Evolutionary conservation across 1,140 invertebrate species (phyloP).

Genomic region (Apis cerana): DNA sequence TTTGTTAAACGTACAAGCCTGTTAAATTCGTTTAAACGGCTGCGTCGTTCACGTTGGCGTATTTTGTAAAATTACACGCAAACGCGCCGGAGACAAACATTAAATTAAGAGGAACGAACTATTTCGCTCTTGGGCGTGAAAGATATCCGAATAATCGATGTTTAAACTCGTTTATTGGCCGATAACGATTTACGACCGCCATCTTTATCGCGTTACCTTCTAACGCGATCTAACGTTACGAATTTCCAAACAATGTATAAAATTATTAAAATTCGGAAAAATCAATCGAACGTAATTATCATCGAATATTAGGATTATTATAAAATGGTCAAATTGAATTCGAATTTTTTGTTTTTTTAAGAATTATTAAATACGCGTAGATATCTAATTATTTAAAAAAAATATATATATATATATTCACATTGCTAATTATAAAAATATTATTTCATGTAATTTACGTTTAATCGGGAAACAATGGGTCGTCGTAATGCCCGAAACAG

Average conservation of each 20-base stretch:
- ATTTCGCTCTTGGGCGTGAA: not conserved
- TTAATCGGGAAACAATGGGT: not conserved
- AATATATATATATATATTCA: not conserved
- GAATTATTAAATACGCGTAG: too few relatives aligned
- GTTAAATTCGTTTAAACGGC: not conserved
- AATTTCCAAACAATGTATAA: not conserved
- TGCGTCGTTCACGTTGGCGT: not conserved
- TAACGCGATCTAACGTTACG: not conserved
- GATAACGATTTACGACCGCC: not conserved
- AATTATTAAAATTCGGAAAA: not conserved
- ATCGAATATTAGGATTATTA: too few relatives aligned
- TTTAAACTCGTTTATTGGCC: not conserved
- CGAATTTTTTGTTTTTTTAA: too few relatives aligned
- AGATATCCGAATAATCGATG: not conserved
- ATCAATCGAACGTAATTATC: not conserved
- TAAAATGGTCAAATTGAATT: too few relatives aligned
- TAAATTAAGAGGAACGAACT: slow-evolving; percentile 11
- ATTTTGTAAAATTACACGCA: slow-evolving; percentile 7
- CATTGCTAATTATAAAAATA: not conserved
- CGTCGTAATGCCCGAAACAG: not conserved
- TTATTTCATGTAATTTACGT: too few relatives aligned
- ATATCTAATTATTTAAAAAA: too few relatives aligned
- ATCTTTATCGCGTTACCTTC: not conserved
- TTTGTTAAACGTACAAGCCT: not conserved
- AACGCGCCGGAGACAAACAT: not conserved